Percentiles rank a stretch among this genome's conserved stretches.
Evolutionary conservation across 2,797 vertebrate species (phyloP).

Genomic region (Pyrrhura leucotis): DNA sequence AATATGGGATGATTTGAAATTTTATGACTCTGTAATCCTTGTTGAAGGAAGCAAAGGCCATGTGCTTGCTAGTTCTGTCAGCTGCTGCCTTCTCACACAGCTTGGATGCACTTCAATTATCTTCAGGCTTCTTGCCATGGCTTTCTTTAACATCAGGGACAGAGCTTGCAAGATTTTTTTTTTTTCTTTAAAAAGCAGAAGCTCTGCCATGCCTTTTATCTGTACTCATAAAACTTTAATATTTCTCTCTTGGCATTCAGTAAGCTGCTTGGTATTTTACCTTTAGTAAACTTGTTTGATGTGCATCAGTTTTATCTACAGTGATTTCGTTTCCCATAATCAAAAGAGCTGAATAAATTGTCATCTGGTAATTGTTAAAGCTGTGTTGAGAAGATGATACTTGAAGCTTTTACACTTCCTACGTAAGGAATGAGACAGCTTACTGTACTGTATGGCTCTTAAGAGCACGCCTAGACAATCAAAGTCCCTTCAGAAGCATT

Average conservation of each 20-base stretch:
- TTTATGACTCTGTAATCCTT: background rate
- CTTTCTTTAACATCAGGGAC: background rate
- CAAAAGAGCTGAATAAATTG: background rate
- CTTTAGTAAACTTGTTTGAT: background rate
- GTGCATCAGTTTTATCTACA: background rate
- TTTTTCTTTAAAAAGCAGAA: background rate
- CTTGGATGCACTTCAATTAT: background rate
- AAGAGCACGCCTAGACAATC: background rate
- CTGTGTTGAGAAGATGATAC: background rate
- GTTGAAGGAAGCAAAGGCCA: background rate
- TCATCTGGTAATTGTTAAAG: background rate
- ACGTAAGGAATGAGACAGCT: background rate
- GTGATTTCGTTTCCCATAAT: background rate
- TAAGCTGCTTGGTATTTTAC: background rate
- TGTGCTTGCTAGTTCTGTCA: background rate
- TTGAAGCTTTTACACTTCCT: background rate
- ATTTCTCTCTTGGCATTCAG: background rate
- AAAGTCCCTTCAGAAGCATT: background rate
- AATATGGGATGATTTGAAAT: background rate
- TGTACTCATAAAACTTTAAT: rapidly evolving
- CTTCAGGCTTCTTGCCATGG: background rate
- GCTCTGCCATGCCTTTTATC: background rate
- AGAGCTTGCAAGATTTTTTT: background rate
- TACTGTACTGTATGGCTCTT: background rate
- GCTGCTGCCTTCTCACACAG: background rate